Evolutionary conservation across 2,888 invertebrate genomes (phyloP).

Genomic region (Xestia xanthographa): DNA sequence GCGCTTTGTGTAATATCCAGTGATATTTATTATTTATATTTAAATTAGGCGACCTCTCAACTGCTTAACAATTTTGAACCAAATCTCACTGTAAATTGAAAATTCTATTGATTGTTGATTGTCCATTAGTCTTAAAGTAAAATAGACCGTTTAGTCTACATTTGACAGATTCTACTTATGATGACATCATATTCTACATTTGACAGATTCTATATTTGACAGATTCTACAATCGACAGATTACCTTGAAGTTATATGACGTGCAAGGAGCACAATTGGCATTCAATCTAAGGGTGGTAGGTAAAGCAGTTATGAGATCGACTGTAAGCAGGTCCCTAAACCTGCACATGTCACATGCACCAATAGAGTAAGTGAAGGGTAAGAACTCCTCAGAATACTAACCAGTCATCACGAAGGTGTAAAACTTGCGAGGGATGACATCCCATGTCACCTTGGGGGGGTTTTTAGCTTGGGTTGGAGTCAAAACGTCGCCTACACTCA

Average conservation of each 20-base stretch:
- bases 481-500: background rate
- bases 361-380: background rate
- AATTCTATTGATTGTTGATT: background rate
- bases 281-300: background rate
- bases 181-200: too few relatives aligned
- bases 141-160: too few relatives aligned
- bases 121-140: background rate
- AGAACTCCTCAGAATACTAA: conserved; percentile 23
- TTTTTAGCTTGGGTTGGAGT: conserved; percentile 32
- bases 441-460: conserved; percentile 14
- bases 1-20: too few relatives aligned
- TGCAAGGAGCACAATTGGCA: background rate
- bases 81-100: background rate
- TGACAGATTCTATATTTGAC: too few relatives aligned
- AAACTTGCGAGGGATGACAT: background rate
- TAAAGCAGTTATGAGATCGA: background rate
- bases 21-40: too few relatives aligned
- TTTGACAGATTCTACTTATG: too few relatives aligned
- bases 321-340: background rate
- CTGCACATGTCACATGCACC: too few relatives aligned
- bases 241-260: background rate
- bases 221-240: too few relatives aligned
- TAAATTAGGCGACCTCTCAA: background rate
- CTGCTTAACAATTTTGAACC: background rate
- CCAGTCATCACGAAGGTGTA: conserved; percentile 36